Conservation (phyloP, 2,113 vertebrate genomes). For the Polypterus senegalus region DNA sequence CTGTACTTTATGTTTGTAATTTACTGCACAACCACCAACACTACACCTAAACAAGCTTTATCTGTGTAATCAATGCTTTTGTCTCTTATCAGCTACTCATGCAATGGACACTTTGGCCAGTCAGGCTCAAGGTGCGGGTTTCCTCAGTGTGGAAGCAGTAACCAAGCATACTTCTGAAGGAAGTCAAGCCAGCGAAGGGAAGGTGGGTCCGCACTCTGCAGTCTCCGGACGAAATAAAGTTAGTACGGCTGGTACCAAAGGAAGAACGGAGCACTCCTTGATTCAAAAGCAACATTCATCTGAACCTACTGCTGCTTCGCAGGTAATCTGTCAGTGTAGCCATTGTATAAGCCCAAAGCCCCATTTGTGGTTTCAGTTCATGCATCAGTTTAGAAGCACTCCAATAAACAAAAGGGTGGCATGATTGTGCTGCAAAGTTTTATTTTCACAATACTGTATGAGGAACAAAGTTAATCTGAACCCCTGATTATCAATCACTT, state of each 20-base stretch:
- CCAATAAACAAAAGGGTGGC: too few species aligned
- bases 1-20: too few species aligned
- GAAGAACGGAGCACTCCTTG: constrained; percentile 18
- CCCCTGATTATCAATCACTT: too few species aligned
- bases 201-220: constrained; percentile 8
- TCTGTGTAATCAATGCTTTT: neutral
- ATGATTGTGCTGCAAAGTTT: too few species aligned
- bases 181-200: constrained; percentile 14
- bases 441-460: too few species aligned
- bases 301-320: constrained; percentile 5
- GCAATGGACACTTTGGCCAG: neutral
- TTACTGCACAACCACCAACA: too few species aligned
- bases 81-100: constrained; percentile 17
- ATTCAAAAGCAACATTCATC: constrained; percentile 26
- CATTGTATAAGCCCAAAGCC: too few species aligned
- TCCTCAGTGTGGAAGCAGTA: constrained; percentile 28
- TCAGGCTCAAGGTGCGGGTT: neutral
- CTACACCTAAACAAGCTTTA: too few species aligned
- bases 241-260: neutral
- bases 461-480: too few species aligned
- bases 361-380: too few species aligned
- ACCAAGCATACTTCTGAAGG: constrained; percentile 31
- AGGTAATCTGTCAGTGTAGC: constrained; percentile 21
- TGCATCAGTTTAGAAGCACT: too few species aligned
- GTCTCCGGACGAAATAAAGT: constrained; percentile 13